Evolutionary conservation across 2,888 invertebrate species (phyloP).

Genomic region (Malachius bipustulatus): DNA sequence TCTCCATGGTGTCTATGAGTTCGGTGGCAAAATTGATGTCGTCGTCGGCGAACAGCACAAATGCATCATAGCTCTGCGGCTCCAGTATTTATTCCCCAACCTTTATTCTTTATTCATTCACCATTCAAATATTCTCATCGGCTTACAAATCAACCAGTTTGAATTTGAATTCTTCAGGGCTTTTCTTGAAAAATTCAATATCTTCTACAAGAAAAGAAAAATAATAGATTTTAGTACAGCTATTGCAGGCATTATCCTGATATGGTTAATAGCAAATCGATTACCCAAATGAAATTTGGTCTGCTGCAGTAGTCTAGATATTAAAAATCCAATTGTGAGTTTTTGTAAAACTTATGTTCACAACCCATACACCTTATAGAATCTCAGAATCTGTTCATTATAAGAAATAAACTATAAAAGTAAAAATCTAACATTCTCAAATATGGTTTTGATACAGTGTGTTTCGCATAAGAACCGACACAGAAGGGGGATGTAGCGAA

Average conservation of each 20-base stretch:
- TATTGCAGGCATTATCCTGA: background rate
- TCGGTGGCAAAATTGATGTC: conserved; percentile 58
- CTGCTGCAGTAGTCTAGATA: too few relatives aligned
- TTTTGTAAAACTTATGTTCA: too few relatives aligned
- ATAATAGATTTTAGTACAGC: conserved; percentile 6
- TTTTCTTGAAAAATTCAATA: conserved; percentile 20
- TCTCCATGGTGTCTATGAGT: conserved; percentile 50
- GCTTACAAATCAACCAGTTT: conserved; percentile 19
- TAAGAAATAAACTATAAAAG: too few relatives aligned
- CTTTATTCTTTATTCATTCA: conserved; percentile 33
- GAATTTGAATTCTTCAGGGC: conserved; percentile 16
- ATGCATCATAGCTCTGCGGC: conserved; percentile 65
- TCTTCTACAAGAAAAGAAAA: conserved; percentile 21
- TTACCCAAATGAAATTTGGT: too few relatives aligned
- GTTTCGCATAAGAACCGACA: too few relatives aligned
- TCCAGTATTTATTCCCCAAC: conserved; percentile 21
- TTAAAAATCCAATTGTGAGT: too few relatives aligned
- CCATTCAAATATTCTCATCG: conserved; percentile 26
- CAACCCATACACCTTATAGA: too few relatives aligned
- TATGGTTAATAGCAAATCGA: too few relatives aligned
- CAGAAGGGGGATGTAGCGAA: too few relatives aligned
- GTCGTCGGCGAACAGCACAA: conserved; percentile 61
- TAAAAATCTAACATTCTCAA: too few relatives aligned
- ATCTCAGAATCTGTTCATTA: too few relatives aligned
- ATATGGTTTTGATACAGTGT: too few relatives aligned